phyloP scores from a whole-genome alignment of 2,113 vertebrate species.

The Merops nubicus region DNA sequence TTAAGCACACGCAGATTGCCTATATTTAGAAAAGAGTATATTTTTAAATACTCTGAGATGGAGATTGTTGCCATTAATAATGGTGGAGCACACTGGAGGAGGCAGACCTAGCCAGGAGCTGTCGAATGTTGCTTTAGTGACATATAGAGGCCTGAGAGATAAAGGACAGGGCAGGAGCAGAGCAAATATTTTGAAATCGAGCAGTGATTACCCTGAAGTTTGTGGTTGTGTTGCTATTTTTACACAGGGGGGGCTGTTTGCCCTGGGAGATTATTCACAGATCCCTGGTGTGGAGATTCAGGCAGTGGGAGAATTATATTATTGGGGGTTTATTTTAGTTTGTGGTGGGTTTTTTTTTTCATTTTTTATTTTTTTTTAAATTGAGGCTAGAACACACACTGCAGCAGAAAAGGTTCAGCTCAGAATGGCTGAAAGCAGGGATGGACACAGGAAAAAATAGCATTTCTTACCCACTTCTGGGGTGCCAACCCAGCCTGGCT shows the following conservation, averaged over 20 bases:
- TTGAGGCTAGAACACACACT: background rate
- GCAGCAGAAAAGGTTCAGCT: background rate
- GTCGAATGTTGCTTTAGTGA: conserved; percentile 68
- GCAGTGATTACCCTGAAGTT: conserved; percentile 58
- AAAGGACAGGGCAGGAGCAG: conserved; percentile 63
- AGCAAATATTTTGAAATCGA: conserved; percentile 73
- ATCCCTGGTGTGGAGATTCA: conserved; percentile 16
- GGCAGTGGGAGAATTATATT: background rate
- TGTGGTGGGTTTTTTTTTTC: background rate
- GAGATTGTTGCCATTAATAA: conserved; percentile 79
- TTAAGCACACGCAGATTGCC: conserved; percentile 72
- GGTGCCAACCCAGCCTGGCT: background rate
- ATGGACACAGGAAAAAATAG: background rate
- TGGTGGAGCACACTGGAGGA: conserved; percentile 41
- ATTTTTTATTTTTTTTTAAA: background rate
- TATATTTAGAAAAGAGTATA: conserved; percentile 72
- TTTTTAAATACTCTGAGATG: conserved; percentile 62
- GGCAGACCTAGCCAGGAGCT: background rate
- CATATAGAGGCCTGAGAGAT: conserved; percentile 61
- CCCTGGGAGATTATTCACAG: conserved; percentile 21
- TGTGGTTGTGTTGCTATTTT: conserved; percentile 38
- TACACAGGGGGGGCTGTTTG: conserved; percentile 9
- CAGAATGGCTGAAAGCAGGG: background rate
- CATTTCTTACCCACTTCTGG: background rate
- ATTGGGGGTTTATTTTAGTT: background rate